phyloP scores from a whole-genome alignment of 1,140 invertebrate genomes.

The honey bee (Apis mellifera) region Amel_HAv3.1 CM009932.2:15286501-15287000 shows the following conservation, averaged over 20 bases:
- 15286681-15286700: too few species aligned
- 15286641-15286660: too few species aligned
- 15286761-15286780: neutral
- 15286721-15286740: too few species aligned
- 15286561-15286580: too few species aligned
- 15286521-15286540: too few species aligned
- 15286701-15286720: too few species aligned
- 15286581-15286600: too few species aligned
- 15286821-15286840: constrained; percentile 40
- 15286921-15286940: neutral
- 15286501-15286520: too few species aligned
- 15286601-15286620: too few species aligned
- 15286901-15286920: neutral
- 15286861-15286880: constrained; percentile 36
- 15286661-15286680: too few species aligned
- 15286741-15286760: neutral
- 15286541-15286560: too few species aligned
- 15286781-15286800: neutral
- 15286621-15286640: too few species aligned
- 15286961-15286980: neutral
- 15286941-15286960: neutral
- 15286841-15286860: constrained; percentile 30
- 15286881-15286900: constrained; percentile 13
- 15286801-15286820: constrained; percentile 46
- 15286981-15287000: neutral